Evolutionary conservation across 2,113 vertebrate species (phyloP).

Genomic region (Progne subis): DNA sequence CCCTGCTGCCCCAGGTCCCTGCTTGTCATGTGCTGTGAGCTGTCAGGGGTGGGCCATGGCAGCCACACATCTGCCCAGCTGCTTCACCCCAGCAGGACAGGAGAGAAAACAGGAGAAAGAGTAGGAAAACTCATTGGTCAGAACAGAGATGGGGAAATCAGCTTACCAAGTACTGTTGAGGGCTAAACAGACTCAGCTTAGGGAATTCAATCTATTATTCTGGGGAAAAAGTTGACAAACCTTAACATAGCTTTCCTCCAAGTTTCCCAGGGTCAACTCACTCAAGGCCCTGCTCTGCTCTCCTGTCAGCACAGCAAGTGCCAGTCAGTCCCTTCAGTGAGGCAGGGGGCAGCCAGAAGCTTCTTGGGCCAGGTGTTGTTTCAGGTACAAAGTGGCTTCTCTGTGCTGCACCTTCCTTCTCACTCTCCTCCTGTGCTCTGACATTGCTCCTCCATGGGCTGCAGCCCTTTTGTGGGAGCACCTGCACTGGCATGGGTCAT

Average conservation of each 20-base stretch:
- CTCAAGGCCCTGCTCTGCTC: neutral
- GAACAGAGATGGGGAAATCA: neutral
- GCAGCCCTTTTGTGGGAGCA: neutral
- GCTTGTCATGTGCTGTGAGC: accelerated
- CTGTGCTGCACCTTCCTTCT: neutral
- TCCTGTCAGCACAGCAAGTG: neutral
- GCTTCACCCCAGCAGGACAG: neutral
- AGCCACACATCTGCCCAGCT: neutral
- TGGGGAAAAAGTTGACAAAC: neutral
- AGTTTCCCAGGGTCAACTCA: neutral
- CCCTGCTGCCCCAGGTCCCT: neutral
- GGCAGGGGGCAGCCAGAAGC: no score
- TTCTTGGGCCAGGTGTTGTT: neutral
- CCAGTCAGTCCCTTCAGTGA: neutral
- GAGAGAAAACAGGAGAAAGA: neutral
- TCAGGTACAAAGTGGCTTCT: neutral
- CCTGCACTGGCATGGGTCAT: neutral
- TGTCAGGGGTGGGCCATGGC: neutral
- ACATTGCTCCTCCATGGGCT: neutral
- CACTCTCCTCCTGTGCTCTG: neutral
- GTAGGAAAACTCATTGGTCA: neutral
- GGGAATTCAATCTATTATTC: neutral
- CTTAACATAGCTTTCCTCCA: neutral
- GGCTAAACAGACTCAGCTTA: neutral
- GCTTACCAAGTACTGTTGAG: neutral